These are phyloP conservation scores for Esox niger DNA, from an alignment of 2,113 vertebrate genomes.

Conservation along the genomic window DNA sequence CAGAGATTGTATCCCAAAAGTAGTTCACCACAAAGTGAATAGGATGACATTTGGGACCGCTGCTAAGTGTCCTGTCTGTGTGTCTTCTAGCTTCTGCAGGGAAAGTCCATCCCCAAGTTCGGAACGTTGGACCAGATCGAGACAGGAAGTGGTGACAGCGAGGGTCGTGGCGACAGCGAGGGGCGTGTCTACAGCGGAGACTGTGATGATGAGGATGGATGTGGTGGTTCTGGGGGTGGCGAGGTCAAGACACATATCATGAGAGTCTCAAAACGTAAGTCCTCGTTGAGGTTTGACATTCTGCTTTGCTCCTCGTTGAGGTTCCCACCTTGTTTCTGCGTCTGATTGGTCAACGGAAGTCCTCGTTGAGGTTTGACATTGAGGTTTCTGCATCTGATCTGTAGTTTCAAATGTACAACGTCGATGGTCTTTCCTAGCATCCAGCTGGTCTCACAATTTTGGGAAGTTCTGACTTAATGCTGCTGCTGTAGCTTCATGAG, in stretches of 20 bases:
- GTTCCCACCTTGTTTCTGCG: too few relatives aligned
- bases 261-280: slow-evolving; percentile 80
- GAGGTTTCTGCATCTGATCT: too few relatives aligned
- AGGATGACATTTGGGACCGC: background rate
- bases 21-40: background rate
- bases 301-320: too few relatives aligned
- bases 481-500: too few relatives aligned
- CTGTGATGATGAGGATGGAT: slow-evolving; percentile 87
- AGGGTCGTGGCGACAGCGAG: slow-evolving; percentile 60
- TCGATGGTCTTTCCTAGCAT: too few relatives aligned
- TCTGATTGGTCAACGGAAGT: slow-evolving; percentile 77
- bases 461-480: too few relatives aligned
- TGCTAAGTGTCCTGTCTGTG: background rate
- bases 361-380: too few relatives aligned
- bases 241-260: slow-evolving; percentile 63
- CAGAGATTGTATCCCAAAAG: slow-evolving; percentile 30
- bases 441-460: too few relatives aligned
- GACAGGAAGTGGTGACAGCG: slow-evolving; percentile 74
- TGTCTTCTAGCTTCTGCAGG: slow-evolving; percentile 75
- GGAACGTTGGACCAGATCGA: slow-evolving; percentile 74
- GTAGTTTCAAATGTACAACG: too few relatives aligned
- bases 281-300: background rate
- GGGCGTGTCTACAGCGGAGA: slow-evolving; percentile 77
- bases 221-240: slow-evolving; percentile 77
- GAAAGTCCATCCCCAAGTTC: slow-evolving; percentile 75